Evolutionary conservation across 1,140 invertebrate genomes (phyloP), one percentile per base, ranked within the genome.

Genomic region (Cyrtorhinus lividipennis): DNA sequence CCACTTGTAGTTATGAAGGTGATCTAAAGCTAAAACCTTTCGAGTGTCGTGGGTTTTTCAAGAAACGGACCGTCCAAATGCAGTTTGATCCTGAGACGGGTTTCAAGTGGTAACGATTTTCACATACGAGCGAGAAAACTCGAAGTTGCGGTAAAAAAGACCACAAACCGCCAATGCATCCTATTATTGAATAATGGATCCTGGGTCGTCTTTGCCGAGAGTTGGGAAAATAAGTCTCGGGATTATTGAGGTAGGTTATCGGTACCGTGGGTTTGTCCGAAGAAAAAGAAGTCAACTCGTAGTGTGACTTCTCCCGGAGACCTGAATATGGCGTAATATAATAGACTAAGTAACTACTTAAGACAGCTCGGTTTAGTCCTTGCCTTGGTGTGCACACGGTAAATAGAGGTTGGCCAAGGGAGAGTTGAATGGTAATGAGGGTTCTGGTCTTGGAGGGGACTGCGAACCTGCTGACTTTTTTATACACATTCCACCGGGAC

Each of bases 401-500:
- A 15, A 53, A 53, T 53, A 53, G 48, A 53, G 48, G 48, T 53
- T 53, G 5, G 20, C 48, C 48, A 20, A 22, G 48, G 48, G 48
- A 53, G 48, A 53, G 48, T 53, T 15, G 48, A 53, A 53, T 53
- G 48, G 48, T 53, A 53, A 53, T 53, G 48, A 53, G 48, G 48
- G 48, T 53, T 53, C 48, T 10, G 38, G 48, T 5, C 18, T 20
- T 10, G 48, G 48, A 53, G 48, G 48, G 48, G 48, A 53, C 48
- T 53, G 48, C 48, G 48, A 53, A 26, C 30, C 59, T 27, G 25
- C 59, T 27, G 59, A 60, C 57, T 27, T 59, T 59, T 59, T 25
- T 27, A 24, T 59, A 27, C 26, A 59, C 26, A 24, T 59, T 27
- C 26, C 25, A 5, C 38, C 13, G 59, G 24, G 24, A 23, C 25